Percentiles rank a stretch among this genome's conserved stretches.
Conservation (phyloP, 2,888 invertebrate genomes). For the Hirudinaria manillensis region DNA sequence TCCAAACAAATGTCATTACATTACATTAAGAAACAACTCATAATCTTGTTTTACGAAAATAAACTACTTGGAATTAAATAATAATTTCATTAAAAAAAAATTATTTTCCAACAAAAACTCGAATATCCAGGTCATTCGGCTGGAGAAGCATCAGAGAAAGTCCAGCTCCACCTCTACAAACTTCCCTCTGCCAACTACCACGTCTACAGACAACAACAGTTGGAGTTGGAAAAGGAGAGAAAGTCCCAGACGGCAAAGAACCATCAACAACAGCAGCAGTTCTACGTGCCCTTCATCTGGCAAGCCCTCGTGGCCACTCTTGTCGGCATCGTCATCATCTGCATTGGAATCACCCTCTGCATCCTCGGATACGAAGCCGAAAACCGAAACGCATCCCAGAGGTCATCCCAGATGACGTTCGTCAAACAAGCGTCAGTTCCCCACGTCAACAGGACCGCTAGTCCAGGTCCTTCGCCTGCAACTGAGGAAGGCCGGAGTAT, state of each 20-base stretch:
- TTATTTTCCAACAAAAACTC: too few species aligned
- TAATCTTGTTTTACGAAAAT: too few species aligned
- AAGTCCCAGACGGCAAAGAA: background rate
- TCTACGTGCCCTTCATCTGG: slow-evolving; percentile 33
- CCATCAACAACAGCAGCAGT: background rate
- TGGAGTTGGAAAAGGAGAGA: slow-evolving; percentile 9
- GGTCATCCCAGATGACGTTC: background rate
- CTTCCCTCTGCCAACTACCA: slow-evolving; percentile 20
- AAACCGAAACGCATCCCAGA: background rate
- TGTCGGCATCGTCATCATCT: slow-evolving; percentile 16
- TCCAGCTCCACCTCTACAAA: background rate
- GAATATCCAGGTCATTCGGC: too few species aligned
- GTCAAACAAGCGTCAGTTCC: background rate
- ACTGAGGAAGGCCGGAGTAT: background rate
- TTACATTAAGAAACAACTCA: too few species aligned
- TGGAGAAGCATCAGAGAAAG: slow-evolving; percentile 4
- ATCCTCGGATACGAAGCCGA: slow-evolving; percentile 30
- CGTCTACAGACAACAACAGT: background rate
- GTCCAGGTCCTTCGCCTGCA: background rate
- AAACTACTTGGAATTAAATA: too few species aligned
- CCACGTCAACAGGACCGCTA: background rate
- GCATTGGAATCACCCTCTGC: slow-evolving; percentile 26
- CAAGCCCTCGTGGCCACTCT: slow-evolving; percentile 26
- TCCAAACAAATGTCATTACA: too few species aligned
- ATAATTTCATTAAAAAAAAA: too few species aligned